Base-by-base conservation (phyloP, 2,888 invertebrate genomes). In the Brassicogethes aeneus region DNA sequence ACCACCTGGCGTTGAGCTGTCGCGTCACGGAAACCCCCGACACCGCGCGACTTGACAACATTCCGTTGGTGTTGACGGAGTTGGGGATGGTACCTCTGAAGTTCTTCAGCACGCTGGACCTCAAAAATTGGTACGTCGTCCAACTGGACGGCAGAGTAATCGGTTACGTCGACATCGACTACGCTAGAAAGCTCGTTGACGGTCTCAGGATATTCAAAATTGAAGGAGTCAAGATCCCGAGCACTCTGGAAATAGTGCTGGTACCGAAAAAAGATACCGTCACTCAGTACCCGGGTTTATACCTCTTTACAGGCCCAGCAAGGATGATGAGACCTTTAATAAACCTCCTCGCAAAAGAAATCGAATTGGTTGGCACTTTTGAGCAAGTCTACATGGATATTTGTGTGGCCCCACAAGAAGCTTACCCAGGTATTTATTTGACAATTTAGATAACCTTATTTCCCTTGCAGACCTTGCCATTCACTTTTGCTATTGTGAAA, bases 261-360 rank as follows among this genome's bases (percentile, higher is more conserved):
- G 79, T 95, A 16, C 86, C 85, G 0, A 79, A 76, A 47, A 82
- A 77, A 56, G 70, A 74, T 50, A 76, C 76, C 8, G 73, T 79
- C 50, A 72, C 82, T 0, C 96, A 95, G 63, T 96, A 84, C 70
- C 89, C 97, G 0, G 97, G 95, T 1, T 69, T 99, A 17, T 99
- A 81, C 65, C 70, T 99, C 1, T 93, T 93, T 65, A 86, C 91
- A 0, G 82, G 82, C 2, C 82, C 90, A 1, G 84, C 92, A 0
- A 76, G 99, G 10, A 84, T 99, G 86, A 87, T 97, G 83, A 74
- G 99, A 33, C 96, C 96, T 0, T 91, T 99, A 2, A 74, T 79
- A 55, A 93, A 97, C 73, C 69, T 97, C 34, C 67, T 76, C 1
- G 73, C 75, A 0, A 75, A 80, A n/a, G 75, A 80, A 56, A 70